Evolutionary conservation across 1,140 invertebrate genomes (phyloP), one percentile per base, ranked within the genome.

Genomic region (Penaeus japonicus): DNA sequence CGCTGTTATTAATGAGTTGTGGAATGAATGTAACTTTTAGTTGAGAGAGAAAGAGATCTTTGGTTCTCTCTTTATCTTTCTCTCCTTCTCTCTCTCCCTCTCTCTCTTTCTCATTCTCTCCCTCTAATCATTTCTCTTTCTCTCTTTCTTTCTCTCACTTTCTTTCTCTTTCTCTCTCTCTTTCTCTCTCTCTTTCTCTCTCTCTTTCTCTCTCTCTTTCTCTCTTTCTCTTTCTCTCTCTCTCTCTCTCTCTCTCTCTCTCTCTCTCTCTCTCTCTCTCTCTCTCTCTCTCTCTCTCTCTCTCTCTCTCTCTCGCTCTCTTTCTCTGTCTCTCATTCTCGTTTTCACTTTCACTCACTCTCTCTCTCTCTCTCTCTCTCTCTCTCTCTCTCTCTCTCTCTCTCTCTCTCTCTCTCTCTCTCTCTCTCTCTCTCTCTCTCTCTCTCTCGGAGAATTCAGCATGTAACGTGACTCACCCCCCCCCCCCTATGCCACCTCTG

Each of bases 211-310:
- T 7, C 22, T 27, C 15, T 30, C 73, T 77, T 24, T 77, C 73
- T 77, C 27, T 77, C 27, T 77, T 24, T 77, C 22, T 77, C 5
- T 35, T 0, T 2, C 35, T 39, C 35, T 39, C 35, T 39, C 35
- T 22, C 73, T 30, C 4, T 77, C 27, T 30, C 73, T 22, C 73
- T 30, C 73, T 65, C 27, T 65, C 22, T 65, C 27, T 65, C 27
- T 65, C 27, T 65, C 62, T 65, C 62, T 65, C 62, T 65, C 62
- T 65, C 62, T 65, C 62, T 65, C 62, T 75, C 62, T 65, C 62
- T 65, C 62, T 65, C 62, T 65, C 62, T 65, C 62, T 65, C 62
- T 65, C 62, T 65, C 62, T 65, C 62, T 65, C 62, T 65, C 62
- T 65, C 62, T 65, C 62, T 65, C 62, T 27, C 24, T 27, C 24